Percentiles rank a stretch among this genome's conserved stretches.
Conservation (phyloP, 2,888 invertebrate species). For the Dryobotodes eremita region DNA sequence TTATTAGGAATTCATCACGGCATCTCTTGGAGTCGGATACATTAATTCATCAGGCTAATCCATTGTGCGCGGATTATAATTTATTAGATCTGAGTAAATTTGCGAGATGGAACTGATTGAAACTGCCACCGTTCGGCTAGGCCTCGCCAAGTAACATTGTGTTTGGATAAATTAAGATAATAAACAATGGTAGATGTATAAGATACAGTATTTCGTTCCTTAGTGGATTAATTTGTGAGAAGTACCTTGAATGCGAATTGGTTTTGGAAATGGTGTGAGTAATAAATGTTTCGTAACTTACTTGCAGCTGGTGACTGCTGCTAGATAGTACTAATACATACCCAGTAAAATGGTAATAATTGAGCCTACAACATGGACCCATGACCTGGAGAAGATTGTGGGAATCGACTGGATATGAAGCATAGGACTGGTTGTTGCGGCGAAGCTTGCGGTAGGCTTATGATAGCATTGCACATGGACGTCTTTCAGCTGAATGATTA, state of each 20-base stretch:
- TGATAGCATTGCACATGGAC: neutral
- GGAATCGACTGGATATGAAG: too few species aligned
- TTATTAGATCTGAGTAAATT: constrained; percentile 73
- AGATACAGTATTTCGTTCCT: constrained; percentile 49
- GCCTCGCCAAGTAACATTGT: constrained; percentile 51
- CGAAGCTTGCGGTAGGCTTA: neutral
- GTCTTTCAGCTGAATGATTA: neutral
- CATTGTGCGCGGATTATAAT: constrained; percentile 70
- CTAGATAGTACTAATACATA: neutral
- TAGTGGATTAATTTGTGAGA: constrained; percentile 53
- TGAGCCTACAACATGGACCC: neutral
- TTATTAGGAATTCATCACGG: constrained; percentile 69
- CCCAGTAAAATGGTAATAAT: neutral
- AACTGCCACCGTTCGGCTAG: constrained; percentile 56
- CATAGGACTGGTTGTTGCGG: too few species aligned
- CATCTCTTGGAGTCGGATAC: constrained; percentile 64
- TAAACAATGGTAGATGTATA: constrained; percentile 62
- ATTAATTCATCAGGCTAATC: constrained; percentile 73
- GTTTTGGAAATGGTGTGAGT: constrained; percentile 22
- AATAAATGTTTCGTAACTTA: constrained; percentile 20
- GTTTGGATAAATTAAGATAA: constrained; percentile 68
- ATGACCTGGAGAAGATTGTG: neutral
- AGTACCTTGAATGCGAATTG: constrained; percentile 37
- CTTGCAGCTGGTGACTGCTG: neutral
- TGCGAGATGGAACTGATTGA: constrained; percentile 68